A percentile compares a stretch with the other conserved stretches of the same genome.
phyloP scores from a whole-genome alignment of 2,797 vertebrate species.

The Pseudopleuronectes americanus region DNA sequence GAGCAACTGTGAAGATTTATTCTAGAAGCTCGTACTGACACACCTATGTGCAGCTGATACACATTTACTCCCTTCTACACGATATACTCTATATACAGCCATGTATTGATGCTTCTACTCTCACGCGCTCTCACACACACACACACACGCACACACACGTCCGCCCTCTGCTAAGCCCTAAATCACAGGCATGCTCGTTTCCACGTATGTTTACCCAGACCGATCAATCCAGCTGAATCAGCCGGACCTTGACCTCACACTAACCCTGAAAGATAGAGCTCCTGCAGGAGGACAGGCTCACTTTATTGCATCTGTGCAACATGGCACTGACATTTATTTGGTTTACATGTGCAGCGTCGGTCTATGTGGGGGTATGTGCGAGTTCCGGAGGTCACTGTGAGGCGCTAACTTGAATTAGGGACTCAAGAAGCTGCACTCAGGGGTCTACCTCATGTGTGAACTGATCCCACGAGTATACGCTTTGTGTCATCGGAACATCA shows the following conservation, averaged over 20 bases:
- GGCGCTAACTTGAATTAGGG: slow-evolving; percentile 13
- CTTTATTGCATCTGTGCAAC: slow-evolving; percentile 21
- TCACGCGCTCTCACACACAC: neutral
- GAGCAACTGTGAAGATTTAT: too few species aligned
- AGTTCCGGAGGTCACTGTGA: slow-evolving; percentile 5
- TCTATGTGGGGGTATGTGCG: slow-evolving; percentile 14
- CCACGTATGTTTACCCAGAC: slow-evolving; percentile 56
- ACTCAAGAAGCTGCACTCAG: slow-evolving; percentile 2
- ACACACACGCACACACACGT: slow-evolving; percentile 1
- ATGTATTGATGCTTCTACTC: neutral
- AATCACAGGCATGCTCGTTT: slow-evolving; percentile 46
- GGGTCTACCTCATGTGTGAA: neutral
- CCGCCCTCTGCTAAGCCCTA: slow-evolving; percentile 33
- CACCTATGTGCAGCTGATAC: neutral
- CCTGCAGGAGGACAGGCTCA: slow-evolving; percentile 14
- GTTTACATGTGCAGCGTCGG: slow-evolving; percentile 11
- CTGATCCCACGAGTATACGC: neutral
- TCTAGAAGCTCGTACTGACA: neutral
- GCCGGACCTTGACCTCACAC: slow-evolving; percentile 51
- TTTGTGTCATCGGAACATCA: neutral
- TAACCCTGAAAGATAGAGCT: slow-evolving; percentile 30
- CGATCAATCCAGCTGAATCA: slow-evolving; percentile 59
- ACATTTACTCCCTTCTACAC: neutral
- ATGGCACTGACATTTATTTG: neutral
- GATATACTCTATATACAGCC: neutral